Evolutionary conservation across 1,140 invertebrate genomes (phyloP).

Genomic region (Hesperophylax magnus): DNA sequence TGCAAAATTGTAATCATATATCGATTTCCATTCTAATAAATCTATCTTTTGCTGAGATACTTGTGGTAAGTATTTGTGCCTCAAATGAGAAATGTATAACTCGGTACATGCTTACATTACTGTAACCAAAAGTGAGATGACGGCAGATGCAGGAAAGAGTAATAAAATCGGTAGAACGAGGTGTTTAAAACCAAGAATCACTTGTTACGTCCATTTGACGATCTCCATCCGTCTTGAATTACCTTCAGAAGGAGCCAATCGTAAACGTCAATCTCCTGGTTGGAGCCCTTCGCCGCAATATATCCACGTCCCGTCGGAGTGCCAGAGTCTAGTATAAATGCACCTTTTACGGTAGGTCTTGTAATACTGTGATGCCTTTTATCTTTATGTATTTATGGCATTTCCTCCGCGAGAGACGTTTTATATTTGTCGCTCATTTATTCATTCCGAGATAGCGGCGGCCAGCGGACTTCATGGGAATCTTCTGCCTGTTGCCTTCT

Average conservation of each 20-base stretch:
- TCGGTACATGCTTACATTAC: too few species aligned
- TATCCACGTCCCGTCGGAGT: constrained; percentile 29
- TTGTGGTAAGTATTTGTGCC: too few species aligned
- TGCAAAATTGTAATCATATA: too few species aligned
- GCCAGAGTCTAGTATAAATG: constrained; percentile 51
- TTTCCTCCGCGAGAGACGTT: constrained; percentile 56
- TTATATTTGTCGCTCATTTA: constrained; percentile 58
- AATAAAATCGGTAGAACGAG: too few species aligned
- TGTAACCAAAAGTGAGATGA: too few species aligned
- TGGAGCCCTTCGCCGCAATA: constrained; percentile 9
- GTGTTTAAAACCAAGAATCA: too few species aligned
- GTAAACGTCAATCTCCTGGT: constrained; percentile 25
- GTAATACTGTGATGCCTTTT: constrained; percentile 56
- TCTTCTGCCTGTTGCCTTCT: not conserved
- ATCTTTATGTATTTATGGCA: constrained; percentile 58
- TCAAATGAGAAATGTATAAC: too few species aligned
- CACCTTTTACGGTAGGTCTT: constrained; percentile 57
- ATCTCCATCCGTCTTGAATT: too few species aligned
- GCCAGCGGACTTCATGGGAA: constrained; percentile 44
- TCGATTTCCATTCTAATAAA: too few species aligned
- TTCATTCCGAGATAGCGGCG: constrained; percentile 55
- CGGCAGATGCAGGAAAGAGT: too few species aligned
- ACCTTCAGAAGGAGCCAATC: constrained; percentile 2
- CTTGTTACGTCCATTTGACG: too few species aligned
- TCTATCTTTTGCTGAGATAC: too few species aligned